These are phyloP conservation scores for Coryphaenoides rupestris DNA, from an alignment of 2,113 vertebrate species.

Conservation along the genomic window DNA sequence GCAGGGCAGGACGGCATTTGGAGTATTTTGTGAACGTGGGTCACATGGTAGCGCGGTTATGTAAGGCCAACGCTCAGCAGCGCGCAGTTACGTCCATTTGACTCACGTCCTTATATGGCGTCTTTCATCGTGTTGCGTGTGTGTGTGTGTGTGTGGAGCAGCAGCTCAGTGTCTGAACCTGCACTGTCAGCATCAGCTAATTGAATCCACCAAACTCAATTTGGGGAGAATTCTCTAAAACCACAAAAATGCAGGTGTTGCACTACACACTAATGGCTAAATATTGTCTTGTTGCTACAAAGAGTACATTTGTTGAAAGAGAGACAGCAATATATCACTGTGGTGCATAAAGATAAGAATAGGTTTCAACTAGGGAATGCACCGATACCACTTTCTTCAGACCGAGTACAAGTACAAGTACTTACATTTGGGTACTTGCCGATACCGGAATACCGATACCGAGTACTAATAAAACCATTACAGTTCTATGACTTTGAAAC, in stretches of 20 bases:
- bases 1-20: constrained; percentile 24
- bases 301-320: too few species aligned
- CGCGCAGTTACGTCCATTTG: constrained; percentile 31
- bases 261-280: too few species aligned
- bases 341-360: too few species aligned
- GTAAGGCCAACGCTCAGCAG: constrained; percentile 18
- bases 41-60: constrained; percentile 6
- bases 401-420: too few species aligned
- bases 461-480: too few species aligned
- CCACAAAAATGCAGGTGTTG: neutral
- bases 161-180: neutral
- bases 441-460: too few species aligned
- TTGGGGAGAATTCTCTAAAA: neutral
- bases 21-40: constrained; percentile 9
- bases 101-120: constrained; percentile 19
- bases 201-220: constrained; percentile 3
- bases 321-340: too few species aligned
- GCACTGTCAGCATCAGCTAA: neutral
- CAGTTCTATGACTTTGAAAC: too few species aligned
- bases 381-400: too few species aligned
- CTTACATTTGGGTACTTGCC: too few species aligned
- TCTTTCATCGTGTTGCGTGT: constrained; percentile 8
- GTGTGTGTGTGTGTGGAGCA: constrained; percentile 13
- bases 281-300: too few species aligned
- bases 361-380: too few species aligned